Base-by-base conservation (phyloP, 1,140 invertebrate species). In the Mya arenaria region DNA sequence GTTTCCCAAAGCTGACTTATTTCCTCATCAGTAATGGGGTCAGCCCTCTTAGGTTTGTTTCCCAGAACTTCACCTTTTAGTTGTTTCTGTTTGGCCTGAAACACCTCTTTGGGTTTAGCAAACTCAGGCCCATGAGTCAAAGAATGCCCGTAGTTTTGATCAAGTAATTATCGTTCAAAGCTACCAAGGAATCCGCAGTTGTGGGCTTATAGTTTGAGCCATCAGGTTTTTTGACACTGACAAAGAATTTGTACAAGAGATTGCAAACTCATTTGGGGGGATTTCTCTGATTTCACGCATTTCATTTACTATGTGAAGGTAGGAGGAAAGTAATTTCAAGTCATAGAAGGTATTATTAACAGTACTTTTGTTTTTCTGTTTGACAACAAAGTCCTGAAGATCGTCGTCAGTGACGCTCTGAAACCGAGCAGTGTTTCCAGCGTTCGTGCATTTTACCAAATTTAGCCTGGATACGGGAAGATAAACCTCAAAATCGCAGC, bases 51-150 rank as follows among this genome's bases (percentile, higher is more conserved):
- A 23, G 28, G 56, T 25, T 60, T 60, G 19, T 48, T 60, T 60
- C 56, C 56, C 10, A 23, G 56, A 60, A 8, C 56, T 25, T 60
- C 56, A 60, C 13, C 13, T 60, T 60, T 60, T 8, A 60, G 56
- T 25, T 60, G 56, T 60, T 60, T 60, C 23, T 60, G 56, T 60
- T 60, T 60, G 56, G 56, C 56, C 28, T 60, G 19, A 30, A 60
- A 30, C 28, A 60, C 56, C 8, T 60, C 56, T 23, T 60, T 60
- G 8, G 10, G 10, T 60, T 60, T 60, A 8, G 25, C 56, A 60
- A 60, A 60, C 23, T 60, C 56, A 8, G 19, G 8, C 10, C 56
- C 56, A 60, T 60, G 19, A 60, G 23, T 60, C 8, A 60, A 23
- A 60, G 8, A 60, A 19, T 60, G 25, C 19, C 19, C 19, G 41